Percentiles rank a stretch among this genome's conserved stretches.
These are phyloP conservation scores for Ceriagrion tenellum DNA, from an alignment of 2,888 invertebrate genomes.

Conservation along the genomic window DNA sequence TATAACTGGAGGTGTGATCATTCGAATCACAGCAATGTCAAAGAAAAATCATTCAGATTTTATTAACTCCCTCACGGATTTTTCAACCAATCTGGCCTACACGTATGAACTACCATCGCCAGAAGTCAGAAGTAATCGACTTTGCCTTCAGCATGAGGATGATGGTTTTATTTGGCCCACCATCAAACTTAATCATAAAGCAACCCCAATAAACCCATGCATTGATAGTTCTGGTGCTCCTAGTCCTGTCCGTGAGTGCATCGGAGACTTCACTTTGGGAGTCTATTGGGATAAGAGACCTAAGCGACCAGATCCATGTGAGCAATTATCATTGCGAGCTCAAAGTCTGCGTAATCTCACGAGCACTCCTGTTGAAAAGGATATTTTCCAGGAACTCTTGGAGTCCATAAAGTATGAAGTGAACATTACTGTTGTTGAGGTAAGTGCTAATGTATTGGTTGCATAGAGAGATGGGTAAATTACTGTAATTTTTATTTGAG, in stretches of 20 bases:
- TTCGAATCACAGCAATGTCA: neutral
- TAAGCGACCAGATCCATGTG: neutral
- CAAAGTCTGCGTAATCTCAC: neutral
- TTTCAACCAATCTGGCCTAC: neutral
- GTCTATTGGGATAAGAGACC: slow-evolving; percentile 66
- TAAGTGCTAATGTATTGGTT: neutral
- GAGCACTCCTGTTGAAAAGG: neutral
- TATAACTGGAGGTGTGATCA: neutral
- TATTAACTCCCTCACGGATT: neutral
- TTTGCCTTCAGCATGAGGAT: slow-evolving; percentile 16
- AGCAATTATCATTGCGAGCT: neutral
- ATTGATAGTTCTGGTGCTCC: slow-evolving; percentile 49
- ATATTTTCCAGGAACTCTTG: neutral
- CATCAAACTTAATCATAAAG: slow-evolving; percentile 35
- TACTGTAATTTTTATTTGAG: too few species aligned
- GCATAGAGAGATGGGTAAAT: too few species aligned
- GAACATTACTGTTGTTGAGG: slow-evolving; percentile 43
- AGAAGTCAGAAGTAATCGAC: neutral
- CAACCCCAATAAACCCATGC: slow-evolving; percentile 68
- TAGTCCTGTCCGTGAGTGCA: slow-evolving; percentile 52
- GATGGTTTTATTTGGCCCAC: slow-evolving; percentile 68
- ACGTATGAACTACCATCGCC: neutral
- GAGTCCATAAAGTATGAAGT: slow-evolving; percentile 15
- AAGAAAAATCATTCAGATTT: neutral
- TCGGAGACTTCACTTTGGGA: slow-evolving; percentile 68